Evolutionary conservation across 2,888 invertebrate genomes (phyloP), one percentile per base, ranked within the genome.

Genomic region (Cephus pulcher): DNA sequence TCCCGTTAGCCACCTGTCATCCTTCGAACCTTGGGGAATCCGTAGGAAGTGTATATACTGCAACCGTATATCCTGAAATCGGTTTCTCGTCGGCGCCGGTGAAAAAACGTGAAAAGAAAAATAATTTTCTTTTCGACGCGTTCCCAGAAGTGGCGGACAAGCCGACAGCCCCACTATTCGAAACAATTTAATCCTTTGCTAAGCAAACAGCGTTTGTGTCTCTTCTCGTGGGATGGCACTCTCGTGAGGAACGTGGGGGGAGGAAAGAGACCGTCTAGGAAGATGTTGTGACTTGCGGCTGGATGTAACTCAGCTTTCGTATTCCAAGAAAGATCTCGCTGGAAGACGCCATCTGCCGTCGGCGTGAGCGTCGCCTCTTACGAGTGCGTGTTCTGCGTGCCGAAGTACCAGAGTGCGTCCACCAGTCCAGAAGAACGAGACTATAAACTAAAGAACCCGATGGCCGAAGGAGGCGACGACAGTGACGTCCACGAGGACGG

Each of bases 371-470:
- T 71, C 32, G 71, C 1, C 12, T 15, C 12, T 23, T 23, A 23
- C 12, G 77, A 71, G 69, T 79, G 80, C 84, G 84, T 84, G 85
- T 84, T 79, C 81, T 79, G 84, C 84, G 86, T 87, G 82, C 84
- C 81, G 82, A 84, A 85, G 69, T 78, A 77, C 84, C 81, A 80
- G 84, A 85, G 69, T 79, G 77, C 56, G 56, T 56, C 56, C 56
- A 23, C 23, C 56, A 2, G 23, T 23, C 0, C 23, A 56, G 15
- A 9, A 15, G 56, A 56, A 56, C 2, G 56, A 56, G 9, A 56
- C 56, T 23, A 9, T 56, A 56, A 56, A 56, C 23, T 56, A 9
- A 56, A 56, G 35, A 35, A 35, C 23, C 56, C 23, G 56, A 2
- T 56, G 56, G 1, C 77, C 81, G 30, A 11, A 11, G 30, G 6